Evolutionary conservation across 2,797 vertebrate genomes (phyloP).

Genomic region (Miichthys miiuy): DNA sequence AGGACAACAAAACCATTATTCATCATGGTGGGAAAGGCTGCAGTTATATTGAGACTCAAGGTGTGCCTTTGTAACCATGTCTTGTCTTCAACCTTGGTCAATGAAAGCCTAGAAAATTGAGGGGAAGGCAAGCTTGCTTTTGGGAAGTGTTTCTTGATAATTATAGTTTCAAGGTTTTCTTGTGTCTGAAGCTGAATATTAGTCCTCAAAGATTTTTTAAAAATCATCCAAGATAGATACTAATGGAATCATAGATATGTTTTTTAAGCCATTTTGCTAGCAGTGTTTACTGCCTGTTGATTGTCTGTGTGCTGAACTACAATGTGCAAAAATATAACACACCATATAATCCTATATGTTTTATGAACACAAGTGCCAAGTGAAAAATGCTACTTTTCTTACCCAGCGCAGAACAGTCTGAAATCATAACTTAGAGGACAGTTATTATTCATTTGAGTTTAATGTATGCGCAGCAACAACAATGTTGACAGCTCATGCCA

Average conservation of each 20-base stretch:
- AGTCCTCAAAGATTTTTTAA: conserved; percentile 2
- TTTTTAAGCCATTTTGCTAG: conserved; percentile 16
- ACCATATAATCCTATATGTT: conserved; percentile 42
- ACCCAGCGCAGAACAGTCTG: conserved; percentile 13
- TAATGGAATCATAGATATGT: background rate
- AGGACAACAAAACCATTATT: conserved; percentile 56
- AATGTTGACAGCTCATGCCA: conserved; percentile 29
- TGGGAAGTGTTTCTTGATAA: background rate
- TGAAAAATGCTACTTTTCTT: conserved; percentile 45
- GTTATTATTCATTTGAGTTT: conserved; percentile 38
- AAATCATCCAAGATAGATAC: background rate
- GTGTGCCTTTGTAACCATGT: conserved; percentile 51
- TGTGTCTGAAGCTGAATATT: background rate
- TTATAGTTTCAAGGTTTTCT: conserved; percentile 29
- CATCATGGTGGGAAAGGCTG: conserved; percentile 21
- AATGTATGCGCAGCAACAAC: conserved; percentile 26
- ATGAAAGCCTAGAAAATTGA: conserved; percentile 33
- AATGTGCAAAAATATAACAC: background rate
- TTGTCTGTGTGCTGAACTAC: background rate
- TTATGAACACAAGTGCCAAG: conserved; percentile 40
- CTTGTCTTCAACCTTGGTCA: conserved; percentile 41
- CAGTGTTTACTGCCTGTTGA: background rate
- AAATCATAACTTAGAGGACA: conserved; percentile 14
- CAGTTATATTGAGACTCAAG: conserved; percentile 49
- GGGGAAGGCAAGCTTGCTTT: background rate